Percentiles rank a stretch among this genome's conserved stretches.
Conservation (phyloP, 1,140 invertebrate species). For the Archivesica marissinica region DNA sequence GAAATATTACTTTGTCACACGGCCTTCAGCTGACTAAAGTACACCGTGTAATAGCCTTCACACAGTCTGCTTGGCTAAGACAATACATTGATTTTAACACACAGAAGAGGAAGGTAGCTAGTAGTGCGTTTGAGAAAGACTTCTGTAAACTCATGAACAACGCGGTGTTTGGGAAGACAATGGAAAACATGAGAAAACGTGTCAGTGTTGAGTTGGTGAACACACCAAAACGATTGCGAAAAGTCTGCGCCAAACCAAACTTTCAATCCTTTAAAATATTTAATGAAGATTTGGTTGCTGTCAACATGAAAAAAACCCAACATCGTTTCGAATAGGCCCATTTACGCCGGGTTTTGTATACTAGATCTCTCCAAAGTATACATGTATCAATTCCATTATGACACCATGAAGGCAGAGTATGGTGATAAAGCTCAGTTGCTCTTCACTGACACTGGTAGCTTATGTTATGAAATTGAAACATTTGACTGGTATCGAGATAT, state of each 20-base stretch:
- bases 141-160: constrained; percentile 84
- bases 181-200: constrained; percentile 85
- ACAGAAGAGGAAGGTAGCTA: constrained; percentile 78
- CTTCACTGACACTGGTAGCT: constrained; percentile 73
- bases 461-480: constrained; percentile 51
- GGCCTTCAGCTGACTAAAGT: constrained; percentile 22
- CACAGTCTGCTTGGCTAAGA: constrained; percentile 32
- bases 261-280: constrained; percentile 79
- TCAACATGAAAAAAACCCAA: constrained; percentile 65
- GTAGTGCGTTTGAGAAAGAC: constrained; percentile 83
- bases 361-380: constrained; percentile 71
- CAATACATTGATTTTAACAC: constrained; percentile 63
- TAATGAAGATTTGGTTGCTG: constrained; percentile 69
- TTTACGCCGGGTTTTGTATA: constrained; percentile 68
- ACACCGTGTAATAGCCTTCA: not conserved
- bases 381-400: constrained; percentile 79
- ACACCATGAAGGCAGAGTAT: constrained; percentile 74
- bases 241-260: constrained; percentile 79
- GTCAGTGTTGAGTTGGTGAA: constrained; percentile 67
- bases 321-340: constrained; percentile 69
- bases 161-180: constrained; percentile 83
- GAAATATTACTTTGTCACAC: not conserved
- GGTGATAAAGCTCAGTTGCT: constrained; percentile 70
- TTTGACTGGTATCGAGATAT: constrained; percentile 55
- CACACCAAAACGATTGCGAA: constrained; percentile 20